phyloP scores from a whole-genome alignment of 1,140 invertebrate species.

The Drosophila pachea region DNA sequence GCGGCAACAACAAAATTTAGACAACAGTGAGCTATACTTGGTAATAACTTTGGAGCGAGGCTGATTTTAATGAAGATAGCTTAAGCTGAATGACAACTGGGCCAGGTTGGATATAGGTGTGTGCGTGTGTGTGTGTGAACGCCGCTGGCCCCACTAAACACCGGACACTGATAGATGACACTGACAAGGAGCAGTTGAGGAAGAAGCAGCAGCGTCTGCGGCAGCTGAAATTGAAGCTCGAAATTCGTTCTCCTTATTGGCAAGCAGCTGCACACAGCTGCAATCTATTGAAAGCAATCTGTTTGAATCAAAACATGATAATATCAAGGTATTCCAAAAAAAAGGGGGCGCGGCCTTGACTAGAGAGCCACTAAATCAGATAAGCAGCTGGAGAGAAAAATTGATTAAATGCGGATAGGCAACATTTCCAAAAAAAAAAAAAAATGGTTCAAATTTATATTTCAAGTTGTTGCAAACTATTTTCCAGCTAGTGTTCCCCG shows the following conservation, averaged over 20 bases:
- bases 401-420: too few species aligned
- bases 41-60: constrained; percentile 39
- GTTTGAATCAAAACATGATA: constrained; percentile 14
- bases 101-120: constrained; percentile 23
- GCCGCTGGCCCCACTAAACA: constrained; percentile 19
- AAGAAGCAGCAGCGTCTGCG: constrained; percentile 14
- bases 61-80: constrained; percentile 50
- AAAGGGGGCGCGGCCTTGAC: not conserved
- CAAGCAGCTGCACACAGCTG: constrained; percentile 31
- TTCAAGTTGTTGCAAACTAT: too few species aligned
- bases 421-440: too few species aligned
- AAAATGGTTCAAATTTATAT: too few species aligned
- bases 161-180: constrained; percentile 50
- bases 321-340: constrained; percentile 3
- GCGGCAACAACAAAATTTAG: constrained; percentile 31
- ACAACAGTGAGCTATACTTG: constrained; percentile 36
- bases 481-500: too few species aligned
- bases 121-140: constrained; percentile 14
- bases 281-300: constrained; percentile 36
- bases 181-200: constrained; percentile 29
- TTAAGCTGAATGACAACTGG: constrained; percentile 48
- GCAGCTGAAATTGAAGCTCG: constrained; percentile 9
- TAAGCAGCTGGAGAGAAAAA: too few species aligned
- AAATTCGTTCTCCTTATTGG: constrained; percentile 4
- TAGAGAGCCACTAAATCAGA: too few species aligned